phyloP scores from a whole-genome alignment of 2,888 invertebrate genomes.

The Chrysina gloriosa region DNA sequence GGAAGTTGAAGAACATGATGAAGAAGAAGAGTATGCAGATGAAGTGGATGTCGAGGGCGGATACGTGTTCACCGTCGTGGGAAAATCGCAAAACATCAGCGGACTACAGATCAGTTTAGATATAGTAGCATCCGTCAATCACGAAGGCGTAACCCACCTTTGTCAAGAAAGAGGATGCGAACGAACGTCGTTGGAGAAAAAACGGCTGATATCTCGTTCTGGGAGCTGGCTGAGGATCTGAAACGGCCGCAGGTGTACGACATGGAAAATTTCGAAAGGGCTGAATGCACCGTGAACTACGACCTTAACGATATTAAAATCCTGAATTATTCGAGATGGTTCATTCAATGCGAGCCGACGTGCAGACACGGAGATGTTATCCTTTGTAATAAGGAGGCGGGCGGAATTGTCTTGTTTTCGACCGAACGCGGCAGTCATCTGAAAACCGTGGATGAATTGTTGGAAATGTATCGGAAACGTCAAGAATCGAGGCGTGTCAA shows the following conservation, averaged over 20 bases:
- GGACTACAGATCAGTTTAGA: neutral
- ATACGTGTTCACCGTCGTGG: neutral
- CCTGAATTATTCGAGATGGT: no score
- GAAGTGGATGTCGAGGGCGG: neutral
- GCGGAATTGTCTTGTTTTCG: no score
- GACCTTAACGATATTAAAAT: no score
- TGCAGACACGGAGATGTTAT: neutral
- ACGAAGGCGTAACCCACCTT: neutral
- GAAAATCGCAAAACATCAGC: neutral
- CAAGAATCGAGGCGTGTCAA: neutral
- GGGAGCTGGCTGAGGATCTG: neutral
- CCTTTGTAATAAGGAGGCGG: neutral
- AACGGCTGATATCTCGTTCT: neutral
- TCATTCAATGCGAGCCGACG: neutral
- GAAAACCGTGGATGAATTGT: neutral
- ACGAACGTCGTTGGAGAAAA: neutral
- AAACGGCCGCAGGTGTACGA: no score
- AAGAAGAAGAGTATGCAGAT: no score
- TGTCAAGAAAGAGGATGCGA: neutral
- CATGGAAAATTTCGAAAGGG: neutral
- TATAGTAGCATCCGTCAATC: neutral
- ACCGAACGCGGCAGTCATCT: neutral
- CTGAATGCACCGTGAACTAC: neutral
- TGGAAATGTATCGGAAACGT: neutral
- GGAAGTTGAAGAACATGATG: no score